Conservation (phyloP, 2,797 vertebrate species). For the Halcyon badia region DNA sequence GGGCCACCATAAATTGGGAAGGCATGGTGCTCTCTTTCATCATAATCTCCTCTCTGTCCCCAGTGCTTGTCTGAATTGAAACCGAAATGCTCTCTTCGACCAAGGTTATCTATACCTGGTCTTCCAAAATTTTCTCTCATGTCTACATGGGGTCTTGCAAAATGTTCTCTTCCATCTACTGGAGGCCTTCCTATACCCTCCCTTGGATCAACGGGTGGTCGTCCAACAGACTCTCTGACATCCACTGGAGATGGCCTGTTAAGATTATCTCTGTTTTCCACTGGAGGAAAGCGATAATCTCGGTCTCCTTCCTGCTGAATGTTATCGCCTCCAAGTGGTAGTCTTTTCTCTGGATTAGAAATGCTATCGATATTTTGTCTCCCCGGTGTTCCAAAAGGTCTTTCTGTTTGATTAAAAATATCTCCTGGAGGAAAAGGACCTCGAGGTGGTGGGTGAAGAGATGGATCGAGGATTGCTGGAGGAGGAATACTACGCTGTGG, state of each 20-base stretch:
- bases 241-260: slow-evolving; percentile 89
- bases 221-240: slow-evolving; percentile 85
- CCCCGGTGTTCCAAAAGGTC: slow-evolving; percentile 81
- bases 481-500: slow-evolving; percentile 83
- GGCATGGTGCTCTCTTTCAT: slow-evolving; percentile 90
- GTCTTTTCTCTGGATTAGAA: slow-evolving; percentile 87
- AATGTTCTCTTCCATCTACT: slow-evolving; percentile 84
- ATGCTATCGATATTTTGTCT: slow-evolving; percentile 85
- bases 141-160: slow-evolving; percentile 83
- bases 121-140: slow-evolving; percentile 87
- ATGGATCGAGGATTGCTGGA: slow-evolving; percentile 85
- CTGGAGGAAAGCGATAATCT: slow-evolving; percentile 96
- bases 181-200: slow-evolving; percentile 83
- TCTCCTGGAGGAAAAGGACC: slow-evolving; percentile 92
- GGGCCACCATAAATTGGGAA: slow-evolving; percentile 83
- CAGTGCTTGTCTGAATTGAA: slow-evolving; percentile 95
- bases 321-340: slow-evolving; percentile 84
- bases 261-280: slow-evolving; percentile 87
- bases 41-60: slow-evolving; percentile 96
- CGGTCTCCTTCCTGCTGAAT: slow-evolving; percentile 94
- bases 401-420: slow-evolving; percentile 88
- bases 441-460: slow-evolving; percentile 89
- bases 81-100: slow-evolving; percentile 89
- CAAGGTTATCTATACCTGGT: slow-evolving; percentile 79
- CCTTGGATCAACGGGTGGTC: slow-evolving; percentile 83